Evolutionary conservation across 2,797 vertebrate species (phyloP), one percentile per base, ranked within the genome.

Genomic region (Spheniscus humboldti): DNA sequence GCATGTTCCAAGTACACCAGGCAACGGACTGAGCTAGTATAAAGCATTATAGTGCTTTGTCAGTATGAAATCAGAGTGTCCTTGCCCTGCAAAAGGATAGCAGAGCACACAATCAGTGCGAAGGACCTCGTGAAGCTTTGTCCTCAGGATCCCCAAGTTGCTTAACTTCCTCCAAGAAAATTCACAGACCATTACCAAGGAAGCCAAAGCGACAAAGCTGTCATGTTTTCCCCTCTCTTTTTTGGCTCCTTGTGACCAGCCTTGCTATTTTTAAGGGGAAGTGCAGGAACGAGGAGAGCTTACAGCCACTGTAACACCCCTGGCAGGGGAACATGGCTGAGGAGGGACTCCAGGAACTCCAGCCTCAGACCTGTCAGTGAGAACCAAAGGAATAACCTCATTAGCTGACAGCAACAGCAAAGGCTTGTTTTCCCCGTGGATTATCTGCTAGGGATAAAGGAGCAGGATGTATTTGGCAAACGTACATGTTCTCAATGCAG

Each of bases 401-500:
- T 30, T 57, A 52, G 60, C 82, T 82, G 87, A 62, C 27, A 82
- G 59, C 28, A 63, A 27, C 45, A 72, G 66, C 83, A 88, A 74
- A 84, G 41, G 30, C 47, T 86, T 33, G 16, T 28, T 83, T 80
- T 67, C 62, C 39, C 13, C 25, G 6, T 33, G 33, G 59, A 52
- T 80, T 72, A 31, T 43, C 79, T 75, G 50, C 79, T 33, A 10
- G 22, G 27, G 64, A 37, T 72, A 83, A 89, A 78, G 79, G 27
- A 79, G 22, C 53, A 33, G 48, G 52, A 35, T 14, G 15, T 41
- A 13, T 67, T 39, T 77, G 53, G 64, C 68, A 80, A 78, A 78
- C 1, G 2, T 8, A 30, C 13, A 9, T 1, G 2, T 39, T 57
- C 68, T 37, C 50, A 10, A 3, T 39, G 57, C 47, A 53, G 3